Base-by-base conservation (phyloP, 2,113 vertebrate species). In the Prionailurus viverrinus region DNA sequence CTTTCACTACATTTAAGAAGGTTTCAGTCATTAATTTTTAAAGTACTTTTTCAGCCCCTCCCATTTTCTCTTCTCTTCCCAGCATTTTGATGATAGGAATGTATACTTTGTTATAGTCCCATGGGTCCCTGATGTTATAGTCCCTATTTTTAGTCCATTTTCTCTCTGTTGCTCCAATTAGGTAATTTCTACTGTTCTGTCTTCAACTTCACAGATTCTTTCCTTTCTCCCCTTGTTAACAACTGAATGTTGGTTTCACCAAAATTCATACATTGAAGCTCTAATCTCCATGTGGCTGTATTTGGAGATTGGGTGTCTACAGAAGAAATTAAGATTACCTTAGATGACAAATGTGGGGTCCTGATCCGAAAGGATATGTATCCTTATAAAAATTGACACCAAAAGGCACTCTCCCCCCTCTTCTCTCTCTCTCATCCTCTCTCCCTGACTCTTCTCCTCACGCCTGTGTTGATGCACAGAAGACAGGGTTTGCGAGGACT, bases 271-370 rank as follows among this genome's bases (percentile, higher is more conserved):
- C 31, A 31, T 13, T 73, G 41, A 61, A 78, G 19, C 21, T 11
- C 3, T 55, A 48, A 90, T 3, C 19, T 23, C 45, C 10, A 7
- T 27, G 21, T 48, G 7, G 11, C 27, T 45, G 1, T 41, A 39
- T 18, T 51, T 58, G 73, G 74, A 88, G 14, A 19, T 33, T 29
- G 4, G 33, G 7, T 18, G 16, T 76, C 78, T 23, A 16, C 31
- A 4, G 58, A 91, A 65, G 36, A 36, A 8, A 68, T 19, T 9
- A 71, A 36, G 58, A 16, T 15, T 11, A 5, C 82, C 25, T 21
- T 16, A 79, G 16, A 5, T 63, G 5, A n/a, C 10, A n/a, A 1
- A 0, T 5, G 1, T 14, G 25, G 55, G 36, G n/a, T 19, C n/a
- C 25, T 39, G 36, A 69, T 55, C 29, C 85, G 14, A 18, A 58